Evolutionary conservation across 2,888 invertebrate species (phyloP).

Genomic region (Rhogogaster chlorosoma): DNA sequence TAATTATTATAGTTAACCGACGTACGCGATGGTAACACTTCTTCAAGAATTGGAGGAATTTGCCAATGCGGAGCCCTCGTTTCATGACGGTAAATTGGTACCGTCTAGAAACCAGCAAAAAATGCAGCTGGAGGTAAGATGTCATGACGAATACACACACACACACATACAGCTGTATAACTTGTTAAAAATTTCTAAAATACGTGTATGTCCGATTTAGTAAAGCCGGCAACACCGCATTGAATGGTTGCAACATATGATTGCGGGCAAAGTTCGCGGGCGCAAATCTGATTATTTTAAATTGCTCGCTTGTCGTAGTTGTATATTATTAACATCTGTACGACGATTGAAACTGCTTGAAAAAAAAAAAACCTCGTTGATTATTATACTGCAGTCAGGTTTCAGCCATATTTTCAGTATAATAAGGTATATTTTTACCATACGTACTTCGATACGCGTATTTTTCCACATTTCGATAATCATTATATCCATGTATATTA

Average conservation of each 20-base stretch:
- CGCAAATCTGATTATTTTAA: slow-evolving; percentile 34
- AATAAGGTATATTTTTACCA: neutral
- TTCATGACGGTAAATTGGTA: neutral
- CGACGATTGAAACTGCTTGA: neutral
- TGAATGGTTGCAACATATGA: slow-evolving; percentile 54
- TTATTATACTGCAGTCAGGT: neutral
- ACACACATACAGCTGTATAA: neutral
- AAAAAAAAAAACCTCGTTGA: neutral
- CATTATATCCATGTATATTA: neutral
- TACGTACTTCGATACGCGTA: neutral
- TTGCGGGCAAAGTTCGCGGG: slow-evolving; percentile 59
- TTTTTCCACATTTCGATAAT: neutral
- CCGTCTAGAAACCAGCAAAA: neutral
- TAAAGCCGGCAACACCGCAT: slow-evolving; percentile 61
- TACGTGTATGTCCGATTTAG: neutral
- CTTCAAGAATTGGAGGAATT: slow-evolving; percentile 16
- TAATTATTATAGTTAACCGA: neutral
- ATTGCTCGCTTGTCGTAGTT: neutral
- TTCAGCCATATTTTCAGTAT: neutral
- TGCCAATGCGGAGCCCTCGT: neutral
- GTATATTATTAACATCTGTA: slow-evolving; percentile 17
- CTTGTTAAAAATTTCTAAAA: neutral
- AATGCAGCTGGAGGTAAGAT: slow-evolving; percentile 32
- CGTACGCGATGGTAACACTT: neutral
- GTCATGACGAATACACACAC: neutral